These are phyloP conservation scores for Hirtodrosophila confusa DNA, from an alignment of 2,888 invertebrate species.

Conservation along the genomic window DNA sequence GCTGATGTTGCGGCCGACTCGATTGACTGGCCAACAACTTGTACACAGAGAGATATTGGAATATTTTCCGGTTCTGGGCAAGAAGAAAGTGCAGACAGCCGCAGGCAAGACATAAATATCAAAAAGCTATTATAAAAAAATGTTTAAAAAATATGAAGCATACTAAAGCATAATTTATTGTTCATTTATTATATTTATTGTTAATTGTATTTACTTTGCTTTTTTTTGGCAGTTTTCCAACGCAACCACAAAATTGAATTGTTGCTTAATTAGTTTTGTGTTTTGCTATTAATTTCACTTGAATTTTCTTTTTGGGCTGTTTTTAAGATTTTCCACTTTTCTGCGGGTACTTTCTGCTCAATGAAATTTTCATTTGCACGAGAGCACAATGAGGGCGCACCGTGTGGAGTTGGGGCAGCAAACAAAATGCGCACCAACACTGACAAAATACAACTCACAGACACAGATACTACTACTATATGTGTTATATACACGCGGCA, in stretches of 20 bases:
- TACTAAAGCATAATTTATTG: background rate
- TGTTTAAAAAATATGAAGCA: no score
- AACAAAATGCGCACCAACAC: conserved; percentile 43
- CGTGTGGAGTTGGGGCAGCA: conserved; percentile 39
- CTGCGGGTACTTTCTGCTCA: conserved; percentile 76
- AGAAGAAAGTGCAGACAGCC: conserved; percentile 50
- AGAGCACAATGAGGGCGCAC: conserved; percentile 79
- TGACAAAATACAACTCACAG: conserved; percentile 9
- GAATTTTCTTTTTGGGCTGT: conserved; percentile 48
- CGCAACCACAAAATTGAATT: conserved; percentile 22
- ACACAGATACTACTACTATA: conserved; percentile 26
- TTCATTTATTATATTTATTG: background rate
- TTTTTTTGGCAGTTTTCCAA: conserved; percentile 31
- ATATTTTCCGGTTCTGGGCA: conserved; percentile 52
- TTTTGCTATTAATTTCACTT: conserved; percentile 53
- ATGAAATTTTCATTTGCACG: conserved; percentile 79
- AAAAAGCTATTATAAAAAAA: conserved; percentile 6
- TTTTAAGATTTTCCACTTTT: conserved; percentile 77
- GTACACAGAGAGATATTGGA: conserved; percentile 30
- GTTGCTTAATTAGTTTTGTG: conserved; percentile 7
- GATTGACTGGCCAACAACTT: conserved; percentile 61
- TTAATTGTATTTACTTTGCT: conserved; percentile 37
- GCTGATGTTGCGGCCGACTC: conserved; percentile 59
- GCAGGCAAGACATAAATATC: conserved; percentile 25
- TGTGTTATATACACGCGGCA: conserved; percentile 37